A percentile compares a stretch with the other conserved stretches of the same genome.
These are phyloP conservation scores for Nothoprocta perdicaria DNA, from an alignment of 2,113 vertebrate genomes.

Conservation along the genomic window DNA sequence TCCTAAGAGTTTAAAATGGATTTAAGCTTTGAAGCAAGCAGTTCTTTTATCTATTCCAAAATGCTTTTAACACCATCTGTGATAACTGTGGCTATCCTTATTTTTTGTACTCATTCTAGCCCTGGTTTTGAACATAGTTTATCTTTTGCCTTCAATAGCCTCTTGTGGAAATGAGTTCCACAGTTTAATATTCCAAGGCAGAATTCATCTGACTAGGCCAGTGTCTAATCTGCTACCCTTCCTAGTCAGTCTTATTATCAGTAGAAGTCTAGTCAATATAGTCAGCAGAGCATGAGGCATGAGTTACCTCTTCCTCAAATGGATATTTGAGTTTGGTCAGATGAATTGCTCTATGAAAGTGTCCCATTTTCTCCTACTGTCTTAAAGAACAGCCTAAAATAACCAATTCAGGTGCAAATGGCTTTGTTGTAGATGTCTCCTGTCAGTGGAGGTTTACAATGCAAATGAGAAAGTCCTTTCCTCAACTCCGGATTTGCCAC, in stretches of 20 bases:
- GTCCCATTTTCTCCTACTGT: neutral
- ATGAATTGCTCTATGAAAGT: neutral
- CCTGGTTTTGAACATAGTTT: neutral
- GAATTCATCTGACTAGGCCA: neutral
- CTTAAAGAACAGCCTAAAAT: neutral
- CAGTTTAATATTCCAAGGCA: neutral
- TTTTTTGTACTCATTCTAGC: conserved; percentile 1
- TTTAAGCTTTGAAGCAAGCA: conserved; percentile 15
- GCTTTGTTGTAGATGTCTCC: neutral
- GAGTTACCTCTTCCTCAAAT: neutral
- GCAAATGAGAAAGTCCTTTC: conserved; percentile 29
- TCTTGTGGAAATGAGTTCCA: neutral
- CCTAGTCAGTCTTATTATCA: neutral
- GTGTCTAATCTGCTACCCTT: neutral
- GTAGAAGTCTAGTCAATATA: neutral
- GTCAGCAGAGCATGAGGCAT: neutral
- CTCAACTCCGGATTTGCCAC: conserved; percentile 41
- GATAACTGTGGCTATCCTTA: neutral
- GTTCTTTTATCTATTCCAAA: neutral
- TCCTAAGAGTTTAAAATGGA: conserved; percentile 28
- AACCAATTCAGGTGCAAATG: neutral
- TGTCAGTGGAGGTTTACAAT: neutral
- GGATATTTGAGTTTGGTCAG: neutral
- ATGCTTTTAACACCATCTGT: neutral
- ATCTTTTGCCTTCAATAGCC: neutral